Evolutionary conservation across 2,797 vertebrate genomes (phyloP).

Genomic region (Anabacerthia variegaticeps): DNA sequence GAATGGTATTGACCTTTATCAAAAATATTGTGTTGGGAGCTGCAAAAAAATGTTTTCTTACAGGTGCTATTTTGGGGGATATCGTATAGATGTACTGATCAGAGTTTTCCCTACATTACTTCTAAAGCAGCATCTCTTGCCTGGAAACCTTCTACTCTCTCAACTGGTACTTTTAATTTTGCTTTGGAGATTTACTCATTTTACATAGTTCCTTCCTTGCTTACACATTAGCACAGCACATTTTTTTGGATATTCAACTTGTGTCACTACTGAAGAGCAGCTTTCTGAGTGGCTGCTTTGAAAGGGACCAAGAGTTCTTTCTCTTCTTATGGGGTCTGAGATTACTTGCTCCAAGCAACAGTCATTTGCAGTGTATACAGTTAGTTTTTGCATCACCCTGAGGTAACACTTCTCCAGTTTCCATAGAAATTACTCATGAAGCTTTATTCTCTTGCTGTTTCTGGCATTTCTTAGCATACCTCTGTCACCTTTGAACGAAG

Average conservation of each 20-base stretch:
- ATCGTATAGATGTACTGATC: neutral
- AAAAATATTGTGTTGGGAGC: neutral
- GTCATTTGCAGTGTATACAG: neutral
- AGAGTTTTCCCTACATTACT: neutral
- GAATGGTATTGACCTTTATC: neutral
- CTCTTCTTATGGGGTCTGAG: neutral
- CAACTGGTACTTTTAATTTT: neutral
- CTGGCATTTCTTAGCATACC: neutral
- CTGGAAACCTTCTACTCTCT: neutral
- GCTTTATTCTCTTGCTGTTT: neutral
- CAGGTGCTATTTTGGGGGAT: neutral
- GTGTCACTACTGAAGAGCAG: neutral
- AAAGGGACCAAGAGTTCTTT: neutral
- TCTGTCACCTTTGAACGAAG: neutral
- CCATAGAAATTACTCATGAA: neutral
- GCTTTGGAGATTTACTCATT: neutral
- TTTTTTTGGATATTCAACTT: neutral
- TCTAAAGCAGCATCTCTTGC: neutral
- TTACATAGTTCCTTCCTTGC: neutral
- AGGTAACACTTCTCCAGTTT: neutral
- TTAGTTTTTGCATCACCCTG: neutral
- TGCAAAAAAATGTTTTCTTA: neutral
- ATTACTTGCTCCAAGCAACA: neutral
- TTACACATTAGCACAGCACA: neutral
- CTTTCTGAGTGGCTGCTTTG: neutral